Conservation (phyloP, 2,888 invertebrate genomes). For the Rhorus exstirpatorius region DNA sequence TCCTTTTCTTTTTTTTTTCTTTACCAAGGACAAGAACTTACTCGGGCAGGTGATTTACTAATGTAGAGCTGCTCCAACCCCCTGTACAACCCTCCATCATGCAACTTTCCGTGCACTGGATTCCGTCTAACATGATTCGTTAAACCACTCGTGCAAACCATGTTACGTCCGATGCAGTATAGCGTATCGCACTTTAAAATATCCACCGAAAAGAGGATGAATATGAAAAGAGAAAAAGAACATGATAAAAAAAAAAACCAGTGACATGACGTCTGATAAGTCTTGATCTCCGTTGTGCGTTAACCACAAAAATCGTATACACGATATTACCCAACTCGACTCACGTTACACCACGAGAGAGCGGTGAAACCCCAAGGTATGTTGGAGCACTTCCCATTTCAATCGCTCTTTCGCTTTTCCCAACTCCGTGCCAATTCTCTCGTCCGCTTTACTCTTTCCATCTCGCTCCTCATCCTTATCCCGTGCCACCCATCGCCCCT, state of each 20-base stretch:
- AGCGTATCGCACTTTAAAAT: conserved; percentile 8
- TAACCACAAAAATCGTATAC: conserved; percentile 23
- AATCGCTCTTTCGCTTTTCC: conserved; percentile 64
- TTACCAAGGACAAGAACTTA: conserved; percentile 45
- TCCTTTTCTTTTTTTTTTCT: background rate
- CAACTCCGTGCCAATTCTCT: conserved; percentile 34
- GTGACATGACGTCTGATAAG: conserved; percentile 14
- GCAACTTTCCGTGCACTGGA: background rate
- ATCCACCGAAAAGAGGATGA: background rate
- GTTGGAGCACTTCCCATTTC: conserved; percentile 47
- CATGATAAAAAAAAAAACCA: background rate
- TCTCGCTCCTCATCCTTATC: too few species aligned
- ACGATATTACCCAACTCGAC: conserved; percentile 20
- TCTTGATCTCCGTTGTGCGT: background rate
- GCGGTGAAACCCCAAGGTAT: conserved; percentile 4
- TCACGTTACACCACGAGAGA: conserved; percentile 55
- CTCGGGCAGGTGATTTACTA: conserved; percentile 81
- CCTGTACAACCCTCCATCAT: background rate
- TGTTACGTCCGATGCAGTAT: too few species aligned
- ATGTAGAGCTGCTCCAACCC: conserved; percentile 77
- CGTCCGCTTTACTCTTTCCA: conserved; percentile 65
- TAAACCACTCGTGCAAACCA: background rate
- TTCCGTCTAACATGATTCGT: conserved; percentile 19
- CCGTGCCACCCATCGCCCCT: too few species aligned
- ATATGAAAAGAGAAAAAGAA: background rate